Evolutionary conservation across 1,140 invertebrate genomes (phyloP).

Genomic region (Harpegnathos saltator): DNA sequence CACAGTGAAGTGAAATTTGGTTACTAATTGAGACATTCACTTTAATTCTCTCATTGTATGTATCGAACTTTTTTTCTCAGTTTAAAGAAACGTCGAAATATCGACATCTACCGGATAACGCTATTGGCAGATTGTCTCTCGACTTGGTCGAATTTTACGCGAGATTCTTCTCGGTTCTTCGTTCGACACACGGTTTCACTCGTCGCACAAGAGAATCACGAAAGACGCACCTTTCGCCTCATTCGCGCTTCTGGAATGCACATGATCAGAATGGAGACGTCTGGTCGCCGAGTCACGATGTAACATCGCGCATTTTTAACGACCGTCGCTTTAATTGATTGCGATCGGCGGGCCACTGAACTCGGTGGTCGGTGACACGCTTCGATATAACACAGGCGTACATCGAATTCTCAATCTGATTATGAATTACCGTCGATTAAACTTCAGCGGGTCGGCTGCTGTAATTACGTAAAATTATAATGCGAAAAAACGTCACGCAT

Average conservation of each 20-base stretch:
- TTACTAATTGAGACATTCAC: too few species aligned
- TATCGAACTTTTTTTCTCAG: too few species aligned
- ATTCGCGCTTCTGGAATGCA: background rate
- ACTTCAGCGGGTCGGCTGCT: too few species aligned
- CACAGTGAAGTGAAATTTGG: too few species aligned
- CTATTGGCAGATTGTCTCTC: too few species aligned
- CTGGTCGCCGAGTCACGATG: background rate
- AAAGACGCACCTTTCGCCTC: background rate
- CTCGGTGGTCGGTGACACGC: background rate
- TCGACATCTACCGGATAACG: too few species aligned
- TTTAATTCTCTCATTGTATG: too few species aligned
- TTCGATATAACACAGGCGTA: background rate
- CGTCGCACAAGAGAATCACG: background rate
- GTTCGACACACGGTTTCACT: background rate
- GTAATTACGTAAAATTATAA: background rate
- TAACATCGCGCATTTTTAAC: constrained; percentile 8
- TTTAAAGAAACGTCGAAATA: too few species aligned
- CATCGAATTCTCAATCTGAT: background rate
- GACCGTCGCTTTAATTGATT: constrained; percentile 28
- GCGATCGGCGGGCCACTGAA: background rate
- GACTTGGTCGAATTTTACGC: background rate
- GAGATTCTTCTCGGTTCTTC: background rate
- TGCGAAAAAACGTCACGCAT: background rate
- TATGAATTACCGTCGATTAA: background rate
- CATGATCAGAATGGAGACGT: constrained; percentile 28